Base-by-base conservation (phyloP, 2,113 vertebrate genomes). In the Rhinopomastus cyanomelas region DNA sequence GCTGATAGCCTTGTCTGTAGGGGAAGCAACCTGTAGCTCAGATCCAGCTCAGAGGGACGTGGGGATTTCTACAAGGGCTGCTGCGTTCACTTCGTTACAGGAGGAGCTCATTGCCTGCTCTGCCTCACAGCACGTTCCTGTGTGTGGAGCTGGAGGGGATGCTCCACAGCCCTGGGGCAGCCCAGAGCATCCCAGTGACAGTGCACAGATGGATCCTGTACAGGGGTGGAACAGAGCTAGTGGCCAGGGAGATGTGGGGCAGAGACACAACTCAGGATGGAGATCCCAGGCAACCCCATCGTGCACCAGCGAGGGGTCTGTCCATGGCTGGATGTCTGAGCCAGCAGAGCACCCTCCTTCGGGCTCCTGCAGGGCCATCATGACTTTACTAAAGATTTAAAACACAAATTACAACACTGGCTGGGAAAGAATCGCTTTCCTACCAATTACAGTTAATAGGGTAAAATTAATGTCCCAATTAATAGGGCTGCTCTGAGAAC, bases 401-500 rank as follows among this genome's bases (percentile, higher is more conserved):
- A 96, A 59, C 66, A 44, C 92, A 94, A 94, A 97, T 97, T 94
- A 90, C 94, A 89, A n/a, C 94, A 51, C 92, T 97, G 89, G 64
- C 88, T 32, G 2, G 85, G 89, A 91, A 97, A 95, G 96, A 93
- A 92, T 92, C 18, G 34, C 95, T 96, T 97, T 97, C 93, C 93
- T 95, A 92, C 87, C 95, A 97, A 96, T 97, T 97, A 97, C 71
- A 92, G 97, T 95, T 97, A 97, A 97, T 97, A 94, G 96, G 95
- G 94, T 87, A 95, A 97, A 97, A 97, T 97, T 97, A 97, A 98
- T 97, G 96, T 97, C 96, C 93, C 97, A 97, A 97, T 98, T 97
- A 97, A 97, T 97, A 94, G 29, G 80, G 93, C 90, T 87, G 90
- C 94, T 96, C 95, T 96, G 85, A 87, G 82, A 92, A 94, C 85